Percentiles rank a stretch among this genome's conserved stretches.
These are phyloP conservation scores for Hiodon alosoides DNA, from an alignment of 2,113 vertebrate species.

Conservation along the genomic window DNA sequence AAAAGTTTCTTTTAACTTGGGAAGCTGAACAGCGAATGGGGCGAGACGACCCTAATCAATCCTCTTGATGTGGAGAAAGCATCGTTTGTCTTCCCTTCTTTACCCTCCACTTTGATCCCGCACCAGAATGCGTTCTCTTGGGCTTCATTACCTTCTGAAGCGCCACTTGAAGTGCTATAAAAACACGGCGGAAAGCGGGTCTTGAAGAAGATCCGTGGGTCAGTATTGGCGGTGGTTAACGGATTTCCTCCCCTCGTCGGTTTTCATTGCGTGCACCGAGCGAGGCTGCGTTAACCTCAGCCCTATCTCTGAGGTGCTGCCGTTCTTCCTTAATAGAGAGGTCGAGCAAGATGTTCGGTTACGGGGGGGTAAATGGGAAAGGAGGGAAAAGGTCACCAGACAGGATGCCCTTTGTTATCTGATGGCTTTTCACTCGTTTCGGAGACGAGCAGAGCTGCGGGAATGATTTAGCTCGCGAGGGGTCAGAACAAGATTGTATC, in stretches of 20 bases:
- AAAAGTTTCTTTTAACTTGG: constrained; percentile 41
- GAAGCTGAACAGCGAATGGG: constrained; percentile 30
- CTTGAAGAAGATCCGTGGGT: neutral
- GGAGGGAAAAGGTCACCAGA: constrained; percentile 54
- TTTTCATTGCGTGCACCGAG: no score
- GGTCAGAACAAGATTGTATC: no score
- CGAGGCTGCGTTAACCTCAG: no score
- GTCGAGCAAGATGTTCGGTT: neutral
- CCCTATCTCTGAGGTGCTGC: no score
- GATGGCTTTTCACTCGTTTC: neutral
- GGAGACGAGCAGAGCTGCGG: neutral
- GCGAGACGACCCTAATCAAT: constrained; percentile 51
- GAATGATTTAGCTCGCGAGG: neutral
- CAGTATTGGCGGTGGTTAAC: neutral
- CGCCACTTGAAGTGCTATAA: constrained; percentile 43
- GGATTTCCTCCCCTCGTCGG: no score
- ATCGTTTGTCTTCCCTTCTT: constrained; percentile 50
- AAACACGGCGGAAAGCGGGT: constrained; percentile 46
- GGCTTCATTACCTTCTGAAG: constrained; percentile 10
- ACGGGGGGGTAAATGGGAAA: neutral
- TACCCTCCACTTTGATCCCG: constrained; percentile 9
- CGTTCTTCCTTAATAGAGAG: no score
- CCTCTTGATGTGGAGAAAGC: constrained; percentile 50
- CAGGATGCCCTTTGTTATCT: constrained; percentile 44
- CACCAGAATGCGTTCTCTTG: neutral